Base-by-base conservation (phyloP, 2,797 vertebrate species). In the Peromyscus aztecus region DNA sequence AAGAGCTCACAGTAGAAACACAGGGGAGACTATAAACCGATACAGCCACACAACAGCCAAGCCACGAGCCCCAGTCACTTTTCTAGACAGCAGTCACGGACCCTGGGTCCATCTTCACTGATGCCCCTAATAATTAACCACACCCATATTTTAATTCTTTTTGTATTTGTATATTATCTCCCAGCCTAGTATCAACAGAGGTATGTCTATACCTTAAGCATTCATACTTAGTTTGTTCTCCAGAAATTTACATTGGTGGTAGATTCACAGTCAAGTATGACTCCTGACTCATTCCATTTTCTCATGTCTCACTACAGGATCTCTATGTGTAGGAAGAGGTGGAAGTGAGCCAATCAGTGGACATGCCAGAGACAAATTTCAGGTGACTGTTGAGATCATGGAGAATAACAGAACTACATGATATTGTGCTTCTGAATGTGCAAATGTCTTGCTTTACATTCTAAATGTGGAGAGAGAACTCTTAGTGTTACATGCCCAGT, bases 21-120 rank as follows among this genome's bases (percentile, higher is more conserved):
- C 2, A 69, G 14, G 1, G 55, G 10, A 90, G 55, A 82, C 13
- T 1, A 21, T 1, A 13, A 40, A 6, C 0, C 12, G 40, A 31
- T 0, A 23, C 8, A 90, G 19, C 21, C 77, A 29, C 46, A 78
- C 67, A 94, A 14, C 46, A 71, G 73, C 6, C 24, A 24, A 82
- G 46, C 31, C 73, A 49, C n/a, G 4, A 37, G 23, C 46, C 12
- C 14, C n/a, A 37, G 49, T 1, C 89, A 14, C 11, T 85, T 84
- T 84, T 88, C 57, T 27, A 67, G 63, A 21, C 1, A 37, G 82
- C 76, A 49, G 55, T 17, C 73, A 80, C 37, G 11, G 84, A 78
- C 10, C 40, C 14, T 19, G 31, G 31, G 27, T 19, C 46, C 10
- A 46, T 67, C 7, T 89, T 57, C 67, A n/a, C 12, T 77, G 63